phyloP scores from a whole-genome alignment of 92 coral and sea anemone species.

The Palythoa heliodiscus region DNA sequence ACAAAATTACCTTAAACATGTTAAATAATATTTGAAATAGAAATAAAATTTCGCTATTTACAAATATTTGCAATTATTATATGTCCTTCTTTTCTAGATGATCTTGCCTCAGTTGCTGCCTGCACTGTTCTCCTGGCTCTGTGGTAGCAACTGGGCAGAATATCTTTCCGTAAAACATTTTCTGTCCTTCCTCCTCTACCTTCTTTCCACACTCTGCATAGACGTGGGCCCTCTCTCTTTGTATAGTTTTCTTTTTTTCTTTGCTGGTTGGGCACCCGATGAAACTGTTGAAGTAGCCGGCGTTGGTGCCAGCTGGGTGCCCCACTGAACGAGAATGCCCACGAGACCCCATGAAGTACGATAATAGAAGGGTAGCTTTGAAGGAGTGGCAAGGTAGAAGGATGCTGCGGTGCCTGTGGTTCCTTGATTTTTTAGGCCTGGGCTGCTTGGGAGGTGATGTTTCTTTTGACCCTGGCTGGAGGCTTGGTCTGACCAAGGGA shows the following conservation, averaged over 20 bases:
- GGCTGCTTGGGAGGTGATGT: too few relatives aligned
- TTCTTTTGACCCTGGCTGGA: background rate
- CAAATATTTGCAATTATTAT: too few relatives aligned
- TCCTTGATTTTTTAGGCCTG: too few relatives aligned
- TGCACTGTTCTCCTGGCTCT: too few relatives aligned
- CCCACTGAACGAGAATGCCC: background rate
- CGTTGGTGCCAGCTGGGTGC: too few relatives aligned
- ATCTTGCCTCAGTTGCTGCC: background rate
- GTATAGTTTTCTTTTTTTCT: background rate
- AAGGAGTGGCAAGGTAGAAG: background rate
- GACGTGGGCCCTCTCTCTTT: background rate
- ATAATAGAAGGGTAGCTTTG: background rate
- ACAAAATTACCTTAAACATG: too few relatives aligned
- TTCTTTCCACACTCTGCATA: background rate
- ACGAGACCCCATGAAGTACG: background rate
- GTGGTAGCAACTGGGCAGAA: too few relatives aligned
- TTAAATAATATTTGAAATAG: too few relatives aligned
- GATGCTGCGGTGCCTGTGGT: background rate
- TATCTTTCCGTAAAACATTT: background rate
- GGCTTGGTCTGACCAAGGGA: background rate
- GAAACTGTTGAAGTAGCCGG: background rate
- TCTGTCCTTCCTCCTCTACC: background rate
- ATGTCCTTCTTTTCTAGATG: too few relatives aligned
- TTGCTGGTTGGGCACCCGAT: background rate
- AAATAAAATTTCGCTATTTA: too few relatives aligned